Base-by-base conservation (phyloP, 2,113 vertebrate genomes). In the Aramus guarauna region DNA sequence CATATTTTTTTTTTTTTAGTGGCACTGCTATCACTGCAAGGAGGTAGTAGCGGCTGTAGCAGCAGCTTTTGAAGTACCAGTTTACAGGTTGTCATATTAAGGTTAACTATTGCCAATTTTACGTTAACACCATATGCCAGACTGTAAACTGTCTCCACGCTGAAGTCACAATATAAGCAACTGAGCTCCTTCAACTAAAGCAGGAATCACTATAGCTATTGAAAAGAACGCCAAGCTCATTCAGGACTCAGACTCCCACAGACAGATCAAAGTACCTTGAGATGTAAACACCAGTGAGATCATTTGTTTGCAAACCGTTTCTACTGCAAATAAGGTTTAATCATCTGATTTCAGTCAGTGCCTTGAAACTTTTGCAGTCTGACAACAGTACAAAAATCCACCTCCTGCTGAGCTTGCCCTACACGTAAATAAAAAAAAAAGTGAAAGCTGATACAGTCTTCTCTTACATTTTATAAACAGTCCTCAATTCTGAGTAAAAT, bases 61-160 rank as follows among this genome's bases (percentile, higher is more conserved):
- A 92, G 48, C 91, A 95, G 90, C 43, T 96, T 91, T 52, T 60
- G 66, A 95, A 88, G 87, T 95, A 68, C 77, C 81, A 96, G 53
- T 96, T 97, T 96, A 94, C 93, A 93, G 94, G 92, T 85, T 97
- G 94, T 96, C 95, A 96, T 85, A 64, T 43, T 90, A 91, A 97
- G 94, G 96, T 96, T 95, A 97, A 94, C 90, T 90, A 93, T 85
- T 90, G 92, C 95, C 91, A 95, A 85, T 94, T 94, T 90, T 85
- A 89, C 39, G 62, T 16, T 93, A 94, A 95, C 94, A 88, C 95
- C 95, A 95, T 97, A 96, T 97, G 96, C 60, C 69, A 96, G 76
- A 89, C 69, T 95, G 93, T 72, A 96, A 97, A 94, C 69, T 82
- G 89, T 91, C 87, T 97, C 77, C 45, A 91, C 66, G 16, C 19